Base-by-base conservation (phyloP, 2,113 vertebrate genomes). In the Hylia prasina region DNA sequence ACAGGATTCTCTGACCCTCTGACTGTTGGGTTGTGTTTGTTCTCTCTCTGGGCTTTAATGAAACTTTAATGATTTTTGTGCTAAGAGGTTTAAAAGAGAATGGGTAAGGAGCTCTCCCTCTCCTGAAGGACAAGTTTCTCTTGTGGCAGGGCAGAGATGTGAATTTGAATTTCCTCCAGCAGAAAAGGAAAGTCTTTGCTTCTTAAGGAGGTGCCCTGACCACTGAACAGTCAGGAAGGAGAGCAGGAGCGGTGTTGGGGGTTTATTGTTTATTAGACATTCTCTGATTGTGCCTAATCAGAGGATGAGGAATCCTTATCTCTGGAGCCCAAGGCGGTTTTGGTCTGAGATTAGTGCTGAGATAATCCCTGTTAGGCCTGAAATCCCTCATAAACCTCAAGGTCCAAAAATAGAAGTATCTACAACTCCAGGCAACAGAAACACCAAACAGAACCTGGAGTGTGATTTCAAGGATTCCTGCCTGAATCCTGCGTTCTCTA, bases 341-440 rank as follows among this genome's bases (percentile, higher is more conserved):
- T 95, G 93, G 82, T 13, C 51, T 58, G 93, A 94, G 82, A 95
- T 95, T 92, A 93, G 89, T 96, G 95, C 94, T 97, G 95, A 93
- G 37, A 83, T 81, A 76, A 77, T 73, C 47, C 23, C 23, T 65
- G 37, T 17, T 47, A n/a, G 66, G 56, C 51, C 16, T 93, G 47
- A 88, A 90, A 53, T 27, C 18, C 33, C 25, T 82, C 23, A 10
- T n/a, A 30, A 95, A 90, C 15, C 30, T 76, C 37, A 42, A 30
- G 1, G 15, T 33, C 39, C 63, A 63, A 90, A 94, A 79, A 58
- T 17, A 85, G 37, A 53, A 64, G 13, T 33, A 53, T 61, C 53
- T 54, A 30, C 21, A 73, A 33, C 51, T 87, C 39, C 51, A 60
- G 40, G 42, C 88, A 94, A 50, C 50, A 86, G 47, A 64, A 94